Conservation (phyloP, 2,113 vertebrate genomes). For the Morphnarchus princeps region DNA sequence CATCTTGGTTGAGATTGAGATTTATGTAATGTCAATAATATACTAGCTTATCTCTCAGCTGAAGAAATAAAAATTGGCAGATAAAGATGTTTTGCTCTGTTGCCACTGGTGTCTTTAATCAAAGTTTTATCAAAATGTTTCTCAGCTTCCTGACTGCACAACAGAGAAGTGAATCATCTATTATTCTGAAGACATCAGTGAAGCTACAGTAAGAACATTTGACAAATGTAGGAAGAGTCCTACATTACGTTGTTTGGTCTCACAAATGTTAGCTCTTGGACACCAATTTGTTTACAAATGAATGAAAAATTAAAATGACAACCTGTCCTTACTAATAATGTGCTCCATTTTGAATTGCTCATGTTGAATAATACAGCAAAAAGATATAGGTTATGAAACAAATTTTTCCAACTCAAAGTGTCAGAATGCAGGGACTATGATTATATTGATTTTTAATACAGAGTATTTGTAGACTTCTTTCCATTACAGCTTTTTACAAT, state of each 20-base stretch:
- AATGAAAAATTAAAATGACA: not conserved
- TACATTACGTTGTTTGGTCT: not conserved
- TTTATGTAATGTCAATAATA: not conserved
- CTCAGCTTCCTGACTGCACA: not conserved
- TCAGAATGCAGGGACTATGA: not conserved
- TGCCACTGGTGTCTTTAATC: not conserved
- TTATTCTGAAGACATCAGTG: not conserved
- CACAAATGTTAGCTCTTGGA: not conserved
- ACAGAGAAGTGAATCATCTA: not conserved
- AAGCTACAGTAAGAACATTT: not conserved
- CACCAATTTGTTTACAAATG: not conserved
- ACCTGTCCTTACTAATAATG: not conserved
- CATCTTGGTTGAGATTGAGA: not conserved
- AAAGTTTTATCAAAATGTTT: not conserved
- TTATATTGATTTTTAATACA: not conserved
- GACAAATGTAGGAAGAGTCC: not conserved
- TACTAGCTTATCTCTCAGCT: not conserved
- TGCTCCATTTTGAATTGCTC: not conserved
- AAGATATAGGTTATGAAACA: not conserved
- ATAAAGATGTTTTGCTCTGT: not conserved
- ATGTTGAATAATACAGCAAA: not conserved
- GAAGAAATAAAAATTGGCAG: not conserved
- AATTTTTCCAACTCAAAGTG: not conserved
- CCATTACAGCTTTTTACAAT: not conserved
- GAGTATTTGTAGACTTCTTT: not conserved